phyloP scores from a whole-genome alignment of 2,113 vertebrate genomes.

The Pelecanus crispus region DNA sequence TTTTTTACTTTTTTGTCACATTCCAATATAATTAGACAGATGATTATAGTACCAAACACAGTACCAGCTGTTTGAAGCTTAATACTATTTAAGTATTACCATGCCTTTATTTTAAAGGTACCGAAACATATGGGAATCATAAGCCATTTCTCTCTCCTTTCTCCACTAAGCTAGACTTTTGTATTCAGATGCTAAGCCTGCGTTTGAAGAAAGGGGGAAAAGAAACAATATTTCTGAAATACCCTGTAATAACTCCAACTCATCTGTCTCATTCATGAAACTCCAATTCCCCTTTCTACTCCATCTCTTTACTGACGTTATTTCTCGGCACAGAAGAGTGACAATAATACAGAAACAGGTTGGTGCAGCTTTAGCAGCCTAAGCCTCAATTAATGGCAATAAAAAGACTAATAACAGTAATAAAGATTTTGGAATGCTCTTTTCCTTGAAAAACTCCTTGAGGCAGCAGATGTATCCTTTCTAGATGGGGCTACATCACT shows the following conservation, averaged over 20 bases:
- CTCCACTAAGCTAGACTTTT: constrained; percentile 26
- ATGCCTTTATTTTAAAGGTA: constrained; percentile 58
- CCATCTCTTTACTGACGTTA: neutral
- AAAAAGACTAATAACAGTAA: neutral
- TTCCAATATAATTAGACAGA: constrained; percentile 82
- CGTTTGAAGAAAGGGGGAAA: neutral
- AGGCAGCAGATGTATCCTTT: neutral
- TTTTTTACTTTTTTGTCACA: constrained; percentile 59
- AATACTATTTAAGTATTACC: constrained; percentile 72
- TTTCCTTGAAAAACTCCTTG: neutral
- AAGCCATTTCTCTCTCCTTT: constrained; percentile 42
- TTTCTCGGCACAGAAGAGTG: neutral
- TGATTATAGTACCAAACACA: constrained; percentile 79
- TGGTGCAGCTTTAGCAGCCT: neutral
- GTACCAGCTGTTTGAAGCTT: constrained; percentile 77
- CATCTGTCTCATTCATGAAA: constrained; percentile 61
- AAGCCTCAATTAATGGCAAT: neutral
- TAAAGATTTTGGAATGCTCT: neutral
- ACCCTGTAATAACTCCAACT: constrained; percentile 49
- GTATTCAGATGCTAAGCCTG: constrained; percentile 44
- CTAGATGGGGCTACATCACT: neutral
- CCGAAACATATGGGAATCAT: constrained; percentile 64
- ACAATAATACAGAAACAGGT: neutral
- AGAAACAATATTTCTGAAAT: neutral
- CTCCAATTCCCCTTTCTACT: neutral